Base-by-base conservation (phyloP, 1,140 invertebrate species). In the Neodiprion pinetum region DNA sequence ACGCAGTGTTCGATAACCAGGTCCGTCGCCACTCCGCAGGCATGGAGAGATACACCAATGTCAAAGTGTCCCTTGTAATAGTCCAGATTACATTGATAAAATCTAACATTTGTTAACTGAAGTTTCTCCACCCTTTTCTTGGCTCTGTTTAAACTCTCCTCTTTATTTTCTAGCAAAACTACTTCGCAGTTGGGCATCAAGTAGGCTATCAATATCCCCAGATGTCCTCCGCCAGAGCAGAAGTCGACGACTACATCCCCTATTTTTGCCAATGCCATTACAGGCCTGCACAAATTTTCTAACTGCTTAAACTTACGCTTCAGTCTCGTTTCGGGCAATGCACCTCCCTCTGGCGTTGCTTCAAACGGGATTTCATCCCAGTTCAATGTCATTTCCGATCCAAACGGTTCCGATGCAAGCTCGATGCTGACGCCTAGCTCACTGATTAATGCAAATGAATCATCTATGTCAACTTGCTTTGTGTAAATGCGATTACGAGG, bases 1-100 rank as follows among this genome's bases (percentile, higher is more conserved):
- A 95, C 90, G 84, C 97, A 98, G 79, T 94, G 94, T 76, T 96
- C 91, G 69, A 99, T 89, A 1, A 98, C 96, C 74, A 98, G 91
- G 88, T 99, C 97, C 12, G 96, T 98, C 5, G 97, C 96, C 11
- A 96, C 94, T 14, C 97, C 97, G 89, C 97, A 99, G 3, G 97
- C 97, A 89, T 99, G 97, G 67, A 99, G 87, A 65, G 50, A 70
- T 21, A 95, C 90, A 3, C 97, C 97, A 76, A 98, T 92, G 79
- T 97, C 91, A 89, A 95, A 95, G 68, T 90, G 80, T 9, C 93
- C 94, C 76, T 90, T 90, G 81, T 95, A 96, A 85, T 97, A 97
- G 84, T 96, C 94, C 74, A 96, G 90, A 88, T 97, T 97, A 80
- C 94, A 94, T 86, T 98, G 97, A 83, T 94, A 94, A 80, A 97